A percentile compares a stretch with the other conserved stretches of the same genome.
Conservation (phyloP, 1,140 invertebrate genomes). For the Lordiphosa collinella region DNA sequence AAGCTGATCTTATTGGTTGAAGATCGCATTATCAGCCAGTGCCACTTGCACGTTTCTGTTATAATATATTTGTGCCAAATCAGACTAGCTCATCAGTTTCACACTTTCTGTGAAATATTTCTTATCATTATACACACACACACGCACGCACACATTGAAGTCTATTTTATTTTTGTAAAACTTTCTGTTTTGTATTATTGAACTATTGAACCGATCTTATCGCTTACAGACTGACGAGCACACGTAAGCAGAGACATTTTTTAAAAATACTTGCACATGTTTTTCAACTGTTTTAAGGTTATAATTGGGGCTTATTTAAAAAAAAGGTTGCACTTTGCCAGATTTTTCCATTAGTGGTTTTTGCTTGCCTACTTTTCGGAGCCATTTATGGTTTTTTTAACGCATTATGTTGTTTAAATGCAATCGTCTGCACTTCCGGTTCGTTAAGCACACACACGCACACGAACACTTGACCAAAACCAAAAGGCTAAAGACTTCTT, state of each 20-base stretch:
- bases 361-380: slow-evolving; percentile 8
- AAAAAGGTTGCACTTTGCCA: not conserved
- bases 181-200: slow-evolving; percentile 24
- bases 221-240: slow-evolving; percentile 25
- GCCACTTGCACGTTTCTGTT: slow-evolving; percentile 19
- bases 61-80: not conserved
- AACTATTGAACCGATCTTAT: slow-evolving; percentile 64
- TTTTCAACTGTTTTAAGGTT: slow-evolving; percentile 5
- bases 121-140: slow-evolving; percentile 41
- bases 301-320: not conserved
- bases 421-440: slow-evolving; percentile 66
- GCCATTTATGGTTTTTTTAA: not conserved
- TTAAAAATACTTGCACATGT: not conserved
- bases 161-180: slow-evolving; percentile 18
- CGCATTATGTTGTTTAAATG: slow-evolving; percentile 33
- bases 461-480: not conserved
- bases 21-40: slow-evolving; percentile 16
- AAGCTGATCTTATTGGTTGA: not conserved
- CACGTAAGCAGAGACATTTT: slow-evolving; percentile 14
- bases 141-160: no score
- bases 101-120: not conserved
- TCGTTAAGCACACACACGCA: slow-evolving; percentile 37
- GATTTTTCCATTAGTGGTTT: not conserved
- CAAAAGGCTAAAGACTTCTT: slow-evolving; percentile 5
- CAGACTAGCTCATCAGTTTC: not conserved